Percentiles rank a stretch among this genome's conserved stretches.
Conservation (phyloP, 2,888 invertebrate genomes). For the Metallyticus violacea region DNA sequence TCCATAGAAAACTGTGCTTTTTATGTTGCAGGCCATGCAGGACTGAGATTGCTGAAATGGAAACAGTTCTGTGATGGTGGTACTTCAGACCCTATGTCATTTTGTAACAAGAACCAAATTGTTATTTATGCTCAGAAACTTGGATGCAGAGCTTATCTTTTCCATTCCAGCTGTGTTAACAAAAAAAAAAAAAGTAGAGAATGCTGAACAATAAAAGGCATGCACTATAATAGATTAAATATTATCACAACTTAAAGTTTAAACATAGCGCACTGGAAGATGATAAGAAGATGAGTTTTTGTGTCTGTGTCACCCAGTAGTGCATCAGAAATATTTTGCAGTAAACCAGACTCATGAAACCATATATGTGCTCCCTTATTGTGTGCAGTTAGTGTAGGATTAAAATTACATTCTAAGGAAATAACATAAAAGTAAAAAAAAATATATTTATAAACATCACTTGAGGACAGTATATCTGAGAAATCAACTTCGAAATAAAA, state of each 20-base stretch:
- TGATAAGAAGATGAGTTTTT: neutral
- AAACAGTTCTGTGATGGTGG: conserved; percentile 81
- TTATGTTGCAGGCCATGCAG: conserved; percentile 52
- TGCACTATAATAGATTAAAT: neutral
- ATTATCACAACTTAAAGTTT: neutral
- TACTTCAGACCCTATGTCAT: neutral
- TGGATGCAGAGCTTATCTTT: neutral
- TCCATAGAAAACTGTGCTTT: too few relatives aligned
- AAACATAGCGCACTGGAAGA: neutral
- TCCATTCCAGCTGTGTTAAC: neutral
- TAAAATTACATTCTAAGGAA: neutral
- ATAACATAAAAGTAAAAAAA: neutral
- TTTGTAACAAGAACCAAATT: neutral
- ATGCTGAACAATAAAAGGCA: neutral
- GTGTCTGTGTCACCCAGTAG: neutral
- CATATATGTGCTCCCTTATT: neutral
- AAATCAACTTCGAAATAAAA: neutral
- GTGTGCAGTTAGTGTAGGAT: neutral
- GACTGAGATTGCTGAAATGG: conserved; percentile 84
- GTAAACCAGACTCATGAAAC: neutral
- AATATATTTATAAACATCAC: neutral
- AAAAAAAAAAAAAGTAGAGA: neutral
- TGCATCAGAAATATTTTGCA: neutral
- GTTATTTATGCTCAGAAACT: neutral
- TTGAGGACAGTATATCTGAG: neutral